A percentile compares a stretch with the other conserved stretches of the same genome.
phyloP scores from a whole-genome alignment of 2,797 vertebrate genomes.

The Morelia viridis region DNA sequence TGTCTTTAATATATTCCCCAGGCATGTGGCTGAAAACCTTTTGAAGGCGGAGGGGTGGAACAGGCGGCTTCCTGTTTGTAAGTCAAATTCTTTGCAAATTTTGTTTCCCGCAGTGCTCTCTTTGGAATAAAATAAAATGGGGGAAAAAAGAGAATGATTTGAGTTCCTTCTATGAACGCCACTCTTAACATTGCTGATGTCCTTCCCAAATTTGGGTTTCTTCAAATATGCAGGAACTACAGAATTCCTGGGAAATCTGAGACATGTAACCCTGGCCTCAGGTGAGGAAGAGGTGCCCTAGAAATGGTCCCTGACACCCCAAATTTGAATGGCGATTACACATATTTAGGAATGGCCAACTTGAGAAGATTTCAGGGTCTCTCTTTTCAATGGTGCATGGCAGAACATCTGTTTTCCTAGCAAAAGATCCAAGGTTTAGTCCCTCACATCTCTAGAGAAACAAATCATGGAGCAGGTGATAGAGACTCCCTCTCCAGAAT shows the following conservation, averaged over 20 bases:
- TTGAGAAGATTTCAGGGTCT: background rate
- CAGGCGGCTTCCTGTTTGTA: slow-evolving; percentile 77
- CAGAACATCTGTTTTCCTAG: too few species aligned
- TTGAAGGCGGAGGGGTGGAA: slow-evolving; percentile 79
- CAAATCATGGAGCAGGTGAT: background rate
- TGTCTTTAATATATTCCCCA: slow-evolving; percentile 78
- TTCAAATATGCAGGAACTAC: background rate
- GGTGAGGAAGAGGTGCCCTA: background rate
- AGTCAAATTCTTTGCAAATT: slow-evolving; percentile 76
- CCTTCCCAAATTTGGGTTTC: slow-evolving; percentile 64
- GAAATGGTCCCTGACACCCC: slow-evolving; percentile 23
- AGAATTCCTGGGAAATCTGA: background rate
- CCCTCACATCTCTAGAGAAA: background rate
- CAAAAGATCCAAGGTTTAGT: background rate
- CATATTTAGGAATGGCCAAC: slow-evolving; percentile 9
- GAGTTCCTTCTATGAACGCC: slow-evolving; percentile 71
- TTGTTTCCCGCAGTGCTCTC: slow-evolving; percentile 78
- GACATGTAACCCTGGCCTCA: background rate
- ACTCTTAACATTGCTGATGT: slow-evolving; percentile 67
- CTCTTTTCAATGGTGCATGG: background rate
- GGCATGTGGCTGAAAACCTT: slow-evolving; percentile 78
- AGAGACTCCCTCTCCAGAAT: background rate
- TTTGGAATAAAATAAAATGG: slow-evolving; percentile 51
- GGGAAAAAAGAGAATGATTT: slow-evolving; percentile 52
- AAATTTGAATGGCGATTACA: slow-evolving; percentile 11